These are phyloP conservation scores for Coleophora flavipennella DNA, from an alignment of 2,888 invertebrate genomes.

Conservation along the genomic window DNA sequence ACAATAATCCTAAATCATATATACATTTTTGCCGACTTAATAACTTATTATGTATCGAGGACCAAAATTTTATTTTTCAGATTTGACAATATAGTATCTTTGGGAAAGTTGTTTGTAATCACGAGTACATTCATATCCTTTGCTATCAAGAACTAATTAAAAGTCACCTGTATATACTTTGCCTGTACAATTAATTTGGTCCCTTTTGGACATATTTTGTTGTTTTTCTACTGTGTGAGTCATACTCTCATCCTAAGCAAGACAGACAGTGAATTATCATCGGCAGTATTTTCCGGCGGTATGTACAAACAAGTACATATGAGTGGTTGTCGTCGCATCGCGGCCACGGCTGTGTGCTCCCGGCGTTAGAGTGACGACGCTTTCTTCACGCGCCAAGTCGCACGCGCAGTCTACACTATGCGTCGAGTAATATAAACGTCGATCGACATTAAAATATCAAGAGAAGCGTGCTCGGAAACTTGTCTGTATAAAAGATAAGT, in stretches of 20 bases:
- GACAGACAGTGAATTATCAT: slow-evolving; percentile 32
- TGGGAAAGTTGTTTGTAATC: too few relatives aligned
- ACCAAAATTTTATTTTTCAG: too few relatives aligned
- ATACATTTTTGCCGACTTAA: too few relatives aligned
- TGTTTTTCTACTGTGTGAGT: slow-evolving; percentile 10
- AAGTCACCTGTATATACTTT: too few relatives aligned
- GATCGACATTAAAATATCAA: slow-evolving; percentile 50
- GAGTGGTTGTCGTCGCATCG: slow-evolving; percentile 31
- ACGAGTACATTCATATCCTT: too few relatives aligned
- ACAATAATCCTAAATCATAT: too few relatives aligned
- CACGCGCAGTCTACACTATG: slow-evolving; percentile 53
- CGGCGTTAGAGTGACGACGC: slow-evolving; percentile 32
- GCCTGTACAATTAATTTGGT: too few relatives aligned
- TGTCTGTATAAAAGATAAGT: slow-evolving; percentile 9
- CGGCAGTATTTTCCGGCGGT: slow-evolving; percentile 27
- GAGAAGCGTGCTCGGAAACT: slow-evolving; percentile 36
- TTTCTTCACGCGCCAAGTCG: slow-evolving; percentile 39
- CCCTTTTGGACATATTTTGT: slow-evolving; percentile 13
- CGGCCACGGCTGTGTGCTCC: slow-evolving; percentile 22
- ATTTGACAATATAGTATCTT: too few relatives aligned
- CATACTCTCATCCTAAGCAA: slow-evolving; percentile 11
- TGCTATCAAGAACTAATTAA: too few relatives aligned
- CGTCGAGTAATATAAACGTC: slow-evolving; percentile 59
- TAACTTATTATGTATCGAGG: too few relatives aligned
- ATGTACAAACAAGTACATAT: slow-evolving; percentile 22